Conservation (phyloP, 2,113 vertebrate species). For the Ictidomys tridecemlineatus region DNA sequence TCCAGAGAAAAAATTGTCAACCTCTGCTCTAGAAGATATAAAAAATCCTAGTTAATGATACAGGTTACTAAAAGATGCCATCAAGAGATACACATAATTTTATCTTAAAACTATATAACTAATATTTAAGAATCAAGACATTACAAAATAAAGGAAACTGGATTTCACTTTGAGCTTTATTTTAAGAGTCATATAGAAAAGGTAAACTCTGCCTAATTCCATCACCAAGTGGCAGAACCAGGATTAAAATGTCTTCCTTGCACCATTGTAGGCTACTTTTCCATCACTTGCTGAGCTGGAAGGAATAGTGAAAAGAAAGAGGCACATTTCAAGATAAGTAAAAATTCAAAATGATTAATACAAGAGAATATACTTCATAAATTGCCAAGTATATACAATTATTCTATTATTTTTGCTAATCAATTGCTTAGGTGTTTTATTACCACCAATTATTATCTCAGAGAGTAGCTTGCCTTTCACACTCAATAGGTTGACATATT, state of each 20-base stretch:
- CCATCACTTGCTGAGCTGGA: background rate
- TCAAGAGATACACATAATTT: background rate
- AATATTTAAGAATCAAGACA: background rate
- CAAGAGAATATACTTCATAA: background rate
- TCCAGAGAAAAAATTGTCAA: background rate
- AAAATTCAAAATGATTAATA: background rate
- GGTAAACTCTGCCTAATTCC: background rate
- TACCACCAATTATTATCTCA: background rate
- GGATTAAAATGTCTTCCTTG: background rate
- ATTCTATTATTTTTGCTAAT: background rate
- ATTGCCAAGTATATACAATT: background rate
- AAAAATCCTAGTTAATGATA: background rate
- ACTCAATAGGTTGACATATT: background rate
- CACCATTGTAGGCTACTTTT: rapidly evolving
- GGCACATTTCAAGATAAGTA: background rate
- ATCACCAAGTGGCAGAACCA: background rate
- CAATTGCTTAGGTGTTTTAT: background rate
- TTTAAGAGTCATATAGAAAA: background rate
- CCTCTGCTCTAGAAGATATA: background rate
- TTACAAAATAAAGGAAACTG: background rate
- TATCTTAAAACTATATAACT: background rate
- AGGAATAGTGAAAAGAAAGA: background rate
- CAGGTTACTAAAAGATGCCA: background rate
- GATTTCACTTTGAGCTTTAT: background rate
- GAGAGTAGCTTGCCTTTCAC: background rate